Evolutionary conservation across 2,888 invertebrate genomes (phyloP).

Genomic region (Lacanobia wlatinum): DNA sequence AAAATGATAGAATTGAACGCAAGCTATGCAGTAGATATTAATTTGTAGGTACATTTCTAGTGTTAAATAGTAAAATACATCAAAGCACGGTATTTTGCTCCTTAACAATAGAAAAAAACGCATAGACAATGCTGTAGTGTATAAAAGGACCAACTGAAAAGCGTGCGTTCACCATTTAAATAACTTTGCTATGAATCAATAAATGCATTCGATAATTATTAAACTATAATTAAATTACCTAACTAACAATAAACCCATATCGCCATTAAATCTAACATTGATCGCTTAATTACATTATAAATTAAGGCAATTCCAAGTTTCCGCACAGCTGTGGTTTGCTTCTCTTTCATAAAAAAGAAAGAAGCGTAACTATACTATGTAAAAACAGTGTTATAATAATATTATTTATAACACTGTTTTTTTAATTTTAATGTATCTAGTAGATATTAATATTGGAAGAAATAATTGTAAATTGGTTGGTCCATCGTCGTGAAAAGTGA

Average conservation of each 20-base stretch:
- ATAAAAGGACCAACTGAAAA: neutral
- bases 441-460: neutral
- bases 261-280: conserved; percentile 30
- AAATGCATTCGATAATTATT: conserved; percentile 48
- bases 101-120: neutral
- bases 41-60: neutral
- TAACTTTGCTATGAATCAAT: conserved; percentile 28
- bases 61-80: neutral
- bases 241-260: conserved; percentile 39
- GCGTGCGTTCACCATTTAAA: conserved; percentile 3
- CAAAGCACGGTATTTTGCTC: neutral
- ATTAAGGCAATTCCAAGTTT: conserved; percentile 36
- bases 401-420: no score
- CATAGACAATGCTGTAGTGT: neutral
- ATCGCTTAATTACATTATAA: conserved; percentile 3
- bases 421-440: neutral
- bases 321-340: conserved; percentile 16
- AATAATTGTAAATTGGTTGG: neutral
- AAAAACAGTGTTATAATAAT: neutral
- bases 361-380: neutral
- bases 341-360: conserved; percentile 14
- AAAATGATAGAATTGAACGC: conserved; percentile 23
- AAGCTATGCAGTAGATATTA: conserved; percentile 6
- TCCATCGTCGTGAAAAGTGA: neutral
- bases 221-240: conserved; percentile 12